These are phyloP conservation scores for Xestia ashworthii DNA, from an alignment of 2,888 invertebrate species.

Conservation along the genomic window DNA sequence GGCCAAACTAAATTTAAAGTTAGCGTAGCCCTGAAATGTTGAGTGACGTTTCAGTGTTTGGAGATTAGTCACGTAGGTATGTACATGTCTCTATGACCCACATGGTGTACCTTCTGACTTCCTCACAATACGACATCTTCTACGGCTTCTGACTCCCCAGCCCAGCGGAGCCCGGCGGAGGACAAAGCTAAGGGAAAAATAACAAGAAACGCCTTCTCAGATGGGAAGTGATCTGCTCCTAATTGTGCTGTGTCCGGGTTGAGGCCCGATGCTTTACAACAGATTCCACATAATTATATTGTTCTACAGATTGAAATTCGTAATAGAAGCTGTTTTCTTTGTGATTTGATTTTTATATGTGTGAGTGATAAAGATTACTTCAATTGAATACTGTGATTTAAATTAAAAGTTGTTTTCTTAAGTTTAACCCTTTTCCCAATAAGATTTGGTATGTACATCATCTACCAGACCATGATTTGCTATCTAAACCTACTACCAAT, in stretches of 20 bases:
- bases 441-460: not conserved
- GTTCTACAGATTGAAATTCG: constrained; percentile 52
- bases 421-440: not conserved
- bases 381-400: not conserved
- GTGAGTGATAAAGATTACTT: not conserved
- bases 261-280: constrained; percentile 47
- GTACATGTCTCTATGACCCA: not conserved
- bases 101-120: constrained; percentile 23
- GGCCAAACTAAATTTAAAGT: no score
- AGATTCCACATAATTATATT: constrained; percentile 48
- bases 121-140: not conserved
- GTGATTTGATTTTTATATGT: not conserved
- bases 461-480: not conserved
- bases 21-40: no score
- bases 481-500: not conserved
- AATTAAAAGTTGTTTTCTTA: not conserved
- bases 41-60: no score
- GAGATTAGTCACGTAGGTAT: no score
- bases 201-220: constrained; percentile 86
- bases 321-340: constrained; percentile 3
- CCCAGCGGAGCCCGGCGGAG: constrained; percentile 32
- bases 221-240: constrained; percentile 84
- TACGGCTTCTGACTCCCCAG: constrained; percentile 35
- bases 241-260: constrained; percentile 73
- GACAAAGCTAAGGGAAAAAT: constrained; percentile 79